Evolutionary conservation across 2,888 invertebrate genomes (phyloP).

Genomic region (Sphaerophoria rueppellii): DNA sequence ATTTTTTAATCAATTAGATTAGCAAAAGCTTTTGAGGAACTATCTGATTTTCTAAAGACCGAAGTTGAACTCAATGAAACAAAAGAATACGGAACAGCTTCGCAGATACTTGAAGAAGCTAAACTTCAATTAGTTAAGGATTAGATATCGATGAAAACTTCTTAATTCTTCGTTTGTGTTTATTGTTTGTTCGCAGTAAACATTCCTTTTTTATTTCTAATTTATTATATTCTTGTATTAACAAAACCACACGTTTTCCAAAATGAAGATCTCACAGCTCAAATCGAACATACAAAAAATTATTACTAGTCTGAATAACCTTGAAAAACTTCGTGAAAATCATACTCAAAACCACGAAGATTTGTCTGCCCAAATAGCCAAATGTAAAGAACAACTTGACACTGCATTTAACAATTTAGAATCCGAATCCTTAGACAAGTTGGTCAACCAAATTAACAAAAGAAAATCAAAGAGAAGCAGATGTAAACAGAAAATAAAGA

Average conservation of each 20-base stretch:
- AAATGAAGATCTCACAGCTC: slow-evolving; percentile 68
- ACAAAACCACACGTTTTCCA: slow-evolving; percentile 37
- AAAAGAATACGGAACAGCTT: slow-evolving; percentile 88
- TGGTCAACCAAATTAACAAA: slow-evolving; percentile 14
- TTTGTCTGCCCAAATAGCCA: slow-evolving; percentile 6
- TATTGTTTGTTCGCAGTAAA: slow-evolving; percentile 34
- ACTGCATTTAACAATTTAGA: slow-evolving; percentile 33
- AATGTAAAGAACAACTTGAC: slow-evolving; percentile 38
- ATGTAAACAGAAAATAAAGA: slow-evolving; percentile 15
- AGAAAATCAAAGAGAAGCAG: slow-evolving; percentile 22
- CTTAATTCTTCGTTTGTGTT: slow-evolving; percentile 3
- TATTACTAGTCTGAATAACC: slow-evolving; percentile 37
- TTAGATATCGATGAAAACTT: slow-evolving; percentile 16
- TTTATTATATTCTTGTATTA: slow-evolving; percentile 21
- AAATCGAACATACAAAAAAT: slow-evolving; percentile 53
- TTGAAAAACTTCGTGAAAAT: slow-evolving; percentile 46
- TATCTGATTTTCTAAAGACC: slow-evolving; percentile 87
- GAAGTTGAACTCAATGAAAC: slow-evolving; percentile 90
- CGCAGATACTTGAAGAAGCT: slow-evolving; percentile 87
- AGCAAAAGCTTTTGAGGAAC: slow-evolving; percentile 89
- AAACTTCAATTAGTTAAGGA: slow-evolving; percentile 79
- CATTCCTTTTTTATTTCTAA: slow-evolving; percentile 8
- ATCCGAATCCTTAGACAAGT: slow-evolving; percentile 13
- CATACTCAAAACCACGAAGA: slow-evolving; percentile 12
- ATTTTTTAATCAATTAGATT: slow-evolving; percentile 81